Percentiles rank a stretch among this genome's conserved stretches.
Evolutionary conservation across 2,888 invertebrate genomes (phyloP).

Genomic region (Cerceris ruficornis): DNA sequence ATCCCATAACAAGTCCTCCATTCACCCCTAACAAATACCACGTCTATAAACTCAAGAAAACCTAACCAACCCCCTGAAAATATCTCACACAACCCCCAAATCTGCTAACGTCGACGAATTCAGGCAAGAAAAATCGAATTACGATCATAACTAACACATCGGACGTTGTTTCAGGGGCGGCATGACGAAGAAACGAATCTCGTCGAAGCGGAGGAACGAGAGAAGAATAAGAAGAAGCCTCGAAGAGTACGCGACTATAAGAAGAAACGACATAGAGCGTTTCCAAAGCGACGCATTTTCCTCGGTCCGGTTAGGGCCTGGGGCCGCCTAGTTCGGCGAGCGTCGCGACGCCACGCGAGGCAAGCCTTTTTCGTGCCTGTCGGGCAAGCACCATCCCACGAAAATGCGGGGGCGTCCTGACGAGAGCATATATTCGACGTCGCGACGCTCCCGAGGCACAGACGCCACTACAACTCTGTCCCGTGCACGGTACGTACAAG

Average conservation of each 20-base stretch:
- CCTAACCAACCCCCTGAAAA: too few species aligned
- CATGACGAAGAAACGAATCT: neutral
- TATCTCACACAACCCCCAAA: too few species aligned
- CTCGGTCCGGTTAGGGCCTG: conserved; percentile 63
- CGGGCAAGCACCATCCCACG: conserved; percentile 76
- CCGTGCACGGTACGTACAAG: conserved; percentile 81
- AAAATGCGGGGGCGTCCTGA: conserved; percentile 80
- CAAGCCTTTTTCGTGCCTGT: conserved; percentile 82
- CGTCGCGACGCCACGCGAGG: conserved; percentile 77
- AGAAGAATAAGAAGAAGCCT: conserved; percentile 1
- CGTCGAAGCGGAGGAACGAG: neutral
- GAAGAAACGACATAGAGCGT: conserved; percentile 35
- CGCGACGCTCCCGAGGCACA: conserved; percentile 78
- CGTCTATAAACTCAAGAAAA: too few species aligned
- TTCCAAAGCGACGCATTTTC: conserved; percentile 51
- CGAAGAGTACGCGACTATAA: neutral
- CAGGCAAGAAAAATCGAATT: too few species aligned
- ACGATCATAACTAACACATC: too few species aligned
- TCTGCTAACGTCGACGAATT: too few species aligned
- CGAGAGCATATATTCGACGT: conserved; percentile 81
- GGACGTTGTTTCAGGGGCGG: too few species aligned
- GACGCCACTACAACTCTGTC: conserved; percentile 81
- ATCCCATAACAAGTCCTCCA: too few species aligned
- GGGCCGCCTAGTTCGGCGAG: conserved; percentile 78
- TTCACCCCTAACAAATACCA: too few species aligned